Evolutionary conservation across 2,888 invertebrate species (phyloP), one percentile per base, ranked within the genome.

Genomic region (Terebella lapidaria): DNA sequence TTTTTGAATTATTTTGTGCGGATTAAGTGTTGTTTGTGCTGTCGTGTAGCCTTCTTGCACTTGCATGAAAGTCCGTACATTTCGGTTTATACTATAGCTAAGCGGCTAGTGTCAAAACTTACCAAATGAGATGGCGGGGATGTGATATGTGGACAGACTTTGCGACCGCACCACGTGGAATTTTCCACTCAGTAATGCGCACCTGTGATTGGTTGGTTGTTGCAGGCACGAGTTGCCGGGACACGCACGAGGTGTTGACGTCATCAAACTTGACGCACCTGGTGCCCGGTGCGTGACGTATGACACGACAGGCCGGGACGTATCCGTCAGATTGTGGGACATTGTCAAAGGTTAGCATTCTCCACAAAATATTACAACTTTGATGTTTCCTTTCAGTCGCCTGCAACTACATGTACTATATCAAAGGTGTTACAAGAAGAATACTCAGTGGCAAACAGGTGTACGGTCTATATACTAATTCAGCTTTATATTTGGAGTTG

Each of bases 281-380:
- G 91, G 91, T 30, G 86, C 85, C 54, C 84, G 87, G 57, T 86
- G 90, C 70, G 82, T 92, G 66, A 91, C 92, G 3, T 86, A 87
- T 20, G 91, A 91, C 79, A 85, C 86, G 59, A 83, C 86, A 64
- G 86, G 88, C 62, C 82, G 86, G 58, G 92, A 92, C 80, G 84
- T 86, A 54, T 89, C 90, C 30, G 86, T 92, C 63, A 84, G 91
- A 58, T 84, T 91, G 24, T 92, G 92, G 92, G 89, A 91, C 81
- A 81, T 91, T 24, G 86, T 86, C 70, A 86, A 87, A 74, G 91
- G 91, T 90, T 77, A 70, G 20, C 3, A 15, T 18, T 10, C 2
- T 22, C n/a, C n/a, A n/a, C n/a, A n/a, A n/a, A n/a, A n/a, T n/a
- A n/a, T n/a, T n/a, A n/a, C n/a, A n/a, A n/a, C n/a, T n/a, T n/a